Evolutionary conservation across 1,140 invertebrate genomes (phyloP), one percentile per base, ranked within the genome.

Genomic region (Drosophila teissieri): DNA sequence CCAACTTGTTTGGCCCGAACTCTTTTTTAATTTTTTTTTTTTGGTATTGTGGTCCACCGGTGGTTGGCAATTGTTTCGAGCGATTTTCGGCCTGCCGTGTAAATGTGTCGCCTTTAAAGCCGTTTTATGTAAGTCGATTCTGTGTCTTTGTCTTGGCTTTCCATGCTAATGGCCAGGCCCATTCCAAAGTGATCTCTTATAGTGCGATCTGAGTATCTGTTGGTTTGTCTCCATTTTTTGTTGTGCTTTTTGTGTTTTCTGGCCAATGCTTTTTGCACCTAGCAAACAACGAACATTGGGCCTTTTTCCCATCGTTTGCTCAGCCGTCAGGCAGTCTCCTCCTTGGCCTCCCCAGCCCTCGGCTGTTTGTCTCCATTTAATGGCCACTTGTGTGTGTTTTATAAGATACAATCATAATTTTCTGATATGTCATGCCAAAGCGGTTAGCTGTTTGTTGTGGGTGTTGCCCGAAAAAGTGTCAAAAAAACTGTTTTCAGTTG

Each of bases 41-140:
- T 1, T 19, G 19, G 19, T 19, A 2, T 19, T 37, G 40, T 58
- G 54, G 73, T 39, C 37, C 37, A 14, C 1, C 12, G 37, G 55
- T 78, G 37, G 55, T 78, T 85, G 51, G 73, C 82, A 86, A 83
- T 88, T 80, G 76, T 83, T 89, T 83, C 64, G 81, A 80, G 64
- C 60, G 45, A 55, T 84, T 82, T 82, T 83, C 83, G 80, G 65
- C 70, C 51, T 52, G 60, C 70, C 78, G 75, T 86, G 82, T 82
- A 86, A 88, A 88, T 88, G 85, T 84, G 85, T 89, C 84, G 84
- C 84, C 86, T 89, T 80, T 89, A 84, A 89, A 84, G 85, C 78
- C 84, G 88, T 80, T 89, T 88, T 84, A 89, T 88, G 80, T 89
- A 88, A 88, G 84, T 80, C 84, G 85, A 84, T 84, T 88, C 85